Evolutionary conservation across 2,888 invertebrate genomes (phyloP).

Genomic region (Arge pagana): DNA sequence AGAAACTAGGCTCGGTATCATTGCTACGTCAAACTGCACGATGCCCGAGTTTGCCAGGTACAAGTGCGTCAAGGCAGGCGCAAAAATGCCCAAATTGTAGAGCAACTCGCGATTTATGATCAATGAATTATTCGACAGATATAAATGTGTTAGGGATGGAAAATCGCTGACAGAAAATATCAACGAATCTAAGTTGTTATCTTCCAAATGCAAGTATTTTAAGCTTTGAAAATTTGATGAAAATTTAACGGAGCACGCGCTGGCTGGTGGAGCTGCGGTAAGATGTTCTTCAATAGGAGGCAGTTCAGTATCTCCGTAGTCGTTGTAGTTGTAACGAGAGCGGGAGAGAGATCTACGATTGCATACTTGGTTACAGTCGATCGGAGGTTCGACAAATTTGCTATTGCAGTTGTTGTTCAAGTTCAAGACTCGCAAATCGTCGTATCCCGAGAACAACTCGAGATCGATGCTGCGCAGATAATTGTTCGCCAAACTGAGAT

Average conservation of each 20-base stretch:
- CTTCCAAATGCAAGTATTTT: conserved; percentile 41
- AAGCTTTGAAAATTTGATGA: conserved; percentile 34
- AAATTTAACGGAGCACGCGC: too few species aligned
- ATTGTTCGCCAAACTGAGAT: conserved; percentile 45
- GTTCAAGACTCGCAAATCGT: background rate
- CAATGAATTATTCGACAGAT: conserved; percentile 42
- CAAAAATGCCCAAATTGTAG: conserved; percentile 32
- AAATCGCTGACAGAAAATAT: conserved; percentile 38
- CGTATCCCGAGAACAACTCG: conserved; percentile 20
- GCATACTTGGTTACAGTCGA: too few species aligned
- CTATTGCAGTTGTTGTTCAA: too few species aligned
- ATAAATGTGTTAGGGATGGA: conserved; percentile 42
- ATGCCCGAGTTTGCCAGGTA: conserved; percentile 42
- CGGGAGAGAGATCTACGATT: too few species aligned
- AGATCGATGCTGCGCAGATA: conserved; percentile 38
- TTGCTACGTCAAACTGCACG: conserved; percentile 31
- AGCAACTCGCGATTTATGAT: conserved; percentile 34
- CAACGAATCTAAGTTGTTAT: conserved; percentile 36
- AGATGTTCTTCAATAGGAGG: too few species aligned
- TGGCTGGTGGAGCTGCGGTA: too few species aligned
- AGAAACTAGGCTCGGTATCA: conserved; percentile 32
- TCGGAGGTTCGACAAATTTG: too few species aligned
- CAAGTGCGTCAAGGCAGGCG: conserved; percentile 38
- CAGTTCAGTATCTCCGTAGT: too few species aligned
- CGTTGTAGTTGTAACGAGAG: too few species aligned